Evolutionary conservation across 2,113 vertebrate genomes (phyloP).

Genomic region (Malaclemys terrapin): DNA sequence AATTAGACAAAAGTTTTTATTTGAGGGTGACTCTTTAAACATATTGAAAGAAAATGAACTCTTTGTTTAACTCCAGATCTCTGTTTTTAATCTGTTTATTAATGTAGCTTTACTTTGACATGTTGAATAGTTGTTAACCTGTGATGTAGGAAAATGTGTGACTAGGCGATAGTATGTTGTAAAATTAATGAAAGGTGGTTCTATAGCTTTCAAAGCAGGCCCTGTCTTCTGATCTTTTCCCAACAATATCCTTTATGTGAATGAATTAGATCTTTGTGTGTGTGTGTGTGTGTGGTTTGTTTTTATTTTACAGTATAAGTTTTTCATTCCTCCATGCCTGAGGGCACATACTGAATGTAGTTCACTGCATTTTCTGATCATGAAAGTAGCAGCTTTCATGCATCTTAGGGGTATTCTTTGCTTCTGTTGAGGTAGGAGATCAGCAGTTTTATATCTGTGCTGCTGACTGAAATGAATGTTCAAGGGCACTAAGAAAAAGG

Average conservation of each 20-base stretch:
- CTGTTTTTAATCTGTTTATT: not conserved
- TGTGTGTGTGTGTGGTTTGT: not conserved
- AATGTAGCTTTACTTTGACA: not conserved
- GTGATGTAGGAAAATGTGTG: not conserved
- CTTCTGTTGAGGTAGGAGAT: conserved; percentile 5
- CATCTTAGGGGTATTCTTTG: conserved; percentile 20
- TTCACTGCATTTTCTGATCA: conserved; percentile 33
- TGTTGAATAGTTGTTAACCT: not conserved
- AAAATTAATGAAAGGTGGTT: not conserved
- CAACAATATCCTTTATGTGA: not conserved
- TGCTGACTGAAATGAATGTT: conserved; percentile 15
- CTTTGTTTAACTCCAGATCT: not conserved
- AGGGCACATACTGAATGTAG: conserved; percentile 33
- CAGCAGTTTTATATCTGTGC: not conserved
- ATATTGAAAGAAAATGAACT: not conserved
- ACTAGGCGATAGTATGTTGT: not conserved
- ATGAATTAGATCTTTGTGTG: conserved; percentile 1
- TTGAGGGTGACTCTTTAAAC: not conserved
- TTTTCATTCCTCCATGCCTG: not conserved
- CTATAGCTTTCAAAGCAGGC: not conserved
- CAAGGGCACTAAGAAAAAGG: conserved; percentile 5
- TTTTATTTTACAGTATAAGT: conserved; percentile 4
- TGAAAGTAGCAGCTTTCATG: conserved; percentile 10
- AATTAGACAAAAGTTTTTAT: not conserved
- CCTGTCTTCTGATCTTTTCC: not conserved